A percentile compares a stretch with the other conserved stretches of the same genome.
These are phyloP conservation scores for Muscicapa comitata DNA, from an alignment of 2,797 vertebrate species.

Conservation along the genomic window DNA sequence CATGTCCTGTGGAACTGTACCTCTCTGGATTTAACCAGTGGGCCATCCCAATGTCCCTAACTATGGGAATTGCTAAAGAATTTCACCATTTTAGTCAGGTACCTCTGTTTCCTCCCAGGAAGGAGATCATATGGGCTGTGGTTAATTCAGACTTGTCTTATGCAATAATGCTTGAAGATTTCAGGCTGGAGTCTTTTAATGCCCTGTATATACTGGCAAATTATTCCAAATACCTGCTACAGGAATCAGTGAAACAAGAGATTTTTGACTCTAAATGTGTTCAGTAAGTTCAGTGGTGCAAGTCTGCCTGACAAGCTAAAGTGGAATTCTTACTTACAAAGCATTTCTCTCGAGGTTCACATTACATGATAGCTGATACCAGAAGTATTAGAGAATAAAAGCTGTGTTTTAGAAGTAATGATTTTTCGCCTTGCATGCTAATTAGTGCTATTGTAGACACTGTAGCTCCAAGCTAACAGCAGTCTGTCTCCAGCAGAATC, in stretches of 20 bases:
- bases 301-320: not conserved
- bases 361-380: not conserved
- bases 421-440: not conserved
- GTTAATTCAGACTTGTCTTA: not conserved
- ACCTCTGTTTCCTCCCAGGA: not conserved
- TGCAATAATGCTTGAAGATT: not conserved
- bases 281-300: not conserved
- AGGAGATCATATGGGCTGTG: not conserved
- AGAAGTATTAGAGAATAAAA: constrained; percentile 4
- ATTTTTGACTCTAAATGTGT: not conserved
- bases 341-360: not conserved
- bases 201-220: not conserved
- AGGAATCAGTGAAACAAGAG: not conserved
- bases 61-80: not conserved
- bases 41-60: not conserved
- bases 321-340: not conserved
- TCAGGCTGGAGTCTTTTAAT: not conserved
- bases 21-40: not conserved
- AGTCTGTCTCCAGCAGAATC: not conserved
- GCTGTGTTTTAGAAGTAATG: not conserved
- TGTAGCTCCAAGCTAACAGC: not conserved
- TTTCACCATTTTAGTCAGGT: not conserved
- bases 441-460: not conserved
- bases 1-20: not conserved
- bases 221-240: not conserved